Evolutionary conservation across 2,888 invertebrate genomes (phyloP).

Genomic region (Eilema depressum): DNA sequence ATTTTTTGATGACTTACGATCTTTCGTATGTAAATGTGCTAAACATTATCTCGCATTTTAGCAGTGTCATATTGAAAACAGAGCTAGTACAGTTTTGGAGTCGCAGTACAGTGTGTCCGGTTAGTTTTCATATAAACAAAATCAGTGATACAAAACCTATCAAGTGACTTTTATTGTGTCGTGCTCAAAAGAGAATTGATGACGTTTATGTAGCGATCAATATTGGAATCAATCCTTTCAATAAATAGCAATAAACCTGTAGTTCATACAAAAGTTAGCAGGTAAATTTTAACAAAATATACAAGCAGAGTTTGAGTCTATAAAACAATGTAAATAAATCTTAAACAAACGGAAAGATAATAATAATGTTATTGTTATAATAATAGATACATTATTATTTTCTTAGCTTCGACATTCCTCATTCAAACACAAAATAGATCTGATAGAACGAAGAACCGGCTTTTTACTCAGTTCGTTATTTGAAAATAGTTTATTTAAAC

Average conservation of each 20-base stretch:
- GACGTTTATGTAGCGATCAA: slow-evolving; percentile 8
- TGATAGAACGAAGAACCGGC: not conserved
- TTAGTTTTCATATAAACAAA: slow-evolving; percentile 29
- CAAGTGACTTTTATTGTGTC: slow-evolving; percentile 17
- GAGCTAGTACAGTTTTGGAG: slow-evolving; percentile 59
- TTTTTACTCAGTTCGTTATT: slow-evolving; percentile 11
- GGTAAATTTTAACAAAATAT: slow-evolving; percentile 38
- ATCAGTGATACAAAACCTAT: slow-evolving; percentile 18
- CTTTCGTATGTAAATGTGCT: slow-evolving; percentile 45
- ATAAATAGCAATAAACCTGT: not conserved
- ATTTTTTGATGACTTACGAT: slow-evolving; percentile 25
- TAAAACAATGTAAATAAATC: slow-evolving; percentile 38
- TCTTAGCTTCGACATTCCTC: not conserved
- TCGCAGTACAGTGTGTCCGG: slow-evolving; percentile 37
- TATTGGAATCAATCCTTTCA: not conserved
- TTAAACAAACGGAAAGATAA: slow-evolving; percentile 14
- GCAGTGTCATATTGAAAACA: slow-evolving; percentile 83
- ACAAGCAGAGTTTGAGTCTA: slow-evolving; percentile 24
- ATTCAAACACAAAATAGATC: not conserved
- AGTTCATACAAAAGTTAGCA: slow-evolving; percentile 20
- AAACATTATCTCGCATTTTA: slow-evolving; percentile 79
- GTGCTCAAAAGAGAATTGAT: slow-evolving; percentile 16
- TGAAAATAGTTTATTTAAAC: slow-evolving; percentile 7
- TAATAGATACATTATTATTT: slow-evolving; percentile 1
- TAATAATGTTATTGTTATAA: slow-evolving; percentile 11